These are phyloP conservation scores for Balearica regulorum DNA, from an alignment of 2,797 vertebrate genomes.

Conservation along the genomic window DNA sequence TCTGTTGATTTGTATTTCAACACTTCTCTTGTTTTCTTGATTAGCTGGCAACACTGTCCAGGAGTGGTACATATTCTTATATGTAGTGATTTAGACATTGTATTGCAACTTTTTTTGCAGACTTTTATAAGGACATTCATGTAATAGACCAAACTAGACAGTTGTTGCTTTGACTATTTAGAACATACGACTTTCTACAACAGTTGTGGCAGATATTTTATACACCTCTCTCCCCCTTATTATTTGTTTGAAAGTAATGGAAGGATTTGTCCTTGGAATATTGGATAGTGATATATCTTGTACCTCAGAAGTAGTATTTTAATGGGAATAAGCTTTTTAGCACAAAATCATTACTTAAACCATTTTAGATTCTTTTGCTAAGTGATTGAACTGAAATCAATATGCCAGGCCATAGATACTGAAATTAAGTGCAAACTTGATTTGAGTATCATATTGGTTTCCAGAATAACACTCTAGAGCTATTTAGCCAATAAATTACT, in stretches of 20 bases:
- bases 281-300: neutral
- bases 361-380: constrained; percentile 3
- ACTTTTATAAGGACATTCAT: neutral
- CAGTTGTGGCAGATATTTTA: neutral
- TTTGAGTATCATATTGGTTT: neutral
- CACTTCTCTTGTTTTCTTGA: neutral
- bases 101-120: neutral
- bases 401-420: neutral
- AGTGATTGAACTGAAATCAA: constrained; percentile 27
- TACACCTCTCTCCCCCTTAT: neutral
- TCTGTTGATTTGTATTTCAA: neutral
- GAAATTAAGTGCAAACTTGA: constrained; percentile 8
- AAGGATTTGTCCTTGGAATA: neutral
- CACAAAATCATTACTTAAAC: constrained; percentile 30
- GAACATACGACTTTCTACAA: neutral
- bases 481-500: constrained; percentile 4
- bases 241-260: neutral
- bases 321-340: constrained; percentile 5
- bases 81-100: neutral
- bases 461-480: neutral
- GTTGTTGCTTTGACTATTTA: neutral
- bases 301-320: neutral
- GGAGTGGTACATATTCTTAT: neutral
- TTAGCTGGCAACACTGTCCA: neutral
- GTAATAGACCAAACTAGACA: neutral